Percentiles rank a stretch among this genome's conserved stretches.
Evolutionary conservation across 2,888 invertebrate species (phyloP).

Genomic region (Leucozona laternaria): DNA sequence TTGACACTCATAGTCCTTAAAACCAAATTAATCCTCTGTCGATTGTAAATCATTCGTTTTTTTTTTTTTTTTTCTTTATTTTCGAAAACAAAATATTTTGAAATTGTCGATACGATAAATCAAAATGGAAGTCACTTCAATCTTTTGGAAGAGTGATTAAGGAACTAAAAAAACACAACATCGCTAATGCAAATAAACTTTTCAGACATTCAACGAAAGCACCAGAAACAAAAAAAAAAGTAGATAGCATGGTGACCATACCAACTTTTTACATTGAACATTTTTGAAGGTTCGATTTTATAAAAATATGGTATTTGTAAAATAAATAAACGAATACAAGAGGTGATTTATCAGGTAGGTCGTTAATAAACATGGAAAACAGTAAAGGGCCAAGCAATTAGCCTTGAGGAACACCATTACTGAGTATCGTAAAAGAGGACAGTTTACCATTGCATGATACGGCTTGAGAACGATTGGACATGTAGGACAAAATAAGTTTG

Average conservation of each 20-base stretch:
- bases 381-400: no score
- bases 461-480: no score
- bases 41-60: constrained; percentile 54
- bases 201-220: neutral
- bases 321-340: no score
- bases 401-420: no score
- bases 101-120: constrained; percentile 56
- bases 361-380: no score
- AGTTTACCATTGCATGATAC: no score
- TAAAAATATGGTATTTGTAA: no score
- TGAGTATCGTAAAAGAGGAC: no score
- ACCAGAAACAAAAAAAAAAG: neutral
- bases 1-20: neutral
- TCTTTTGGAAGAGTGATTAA: constrained; percentile 15
- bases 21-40: constrained; percentile 43
- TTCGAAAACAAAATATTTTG: constrained; percentile 31
- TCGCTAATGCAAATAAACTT: constrained; percentile 64
- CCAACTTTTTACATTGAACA: no score
- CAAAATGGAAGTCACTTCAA: constrained; percentile 47
- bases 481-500: no score
- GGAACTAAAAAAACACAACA: constrained; percentile 3
- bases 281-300: no score
- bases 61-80: neutral
- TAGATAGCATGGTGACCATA: neutral
- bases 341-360: no score